These are phyloP conservation scores for Petrolisthes manimaculis DNA, from an alignment of 2,888 invertebrate genomes.

Conservation along the genomic window DNA sequence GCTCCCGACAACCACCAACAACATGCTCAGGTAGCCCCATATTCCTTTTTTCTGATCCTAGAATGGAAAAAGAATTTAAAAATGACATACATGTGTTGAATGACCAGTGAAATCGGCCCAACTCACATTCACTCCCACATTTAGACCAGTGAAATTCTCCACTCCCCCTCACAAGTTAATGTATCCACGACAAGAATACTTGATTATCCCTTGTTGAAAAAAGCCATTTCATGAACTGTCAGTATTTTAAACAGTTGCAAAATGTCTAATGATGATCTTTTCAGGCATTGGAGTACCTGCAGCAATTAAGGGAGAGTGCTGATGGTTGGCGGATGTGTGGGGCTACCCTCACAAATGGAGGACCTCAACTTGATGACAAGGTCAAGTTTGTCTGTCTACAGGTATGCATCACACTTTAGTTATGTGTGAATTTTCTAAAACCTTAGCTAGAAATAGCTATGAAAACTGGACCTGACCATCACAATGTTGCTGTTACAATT, in stretches of 20 bases:
- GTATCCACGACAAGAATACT: background rate
- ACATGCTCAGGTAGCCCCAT: conserved; percentile 21
- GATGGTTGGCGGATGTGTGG: conserved; percentile 62
- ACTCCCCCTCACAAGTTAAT: too few relatives aligned
- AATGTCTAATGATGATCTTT: background rate
- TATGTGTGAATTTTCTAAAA: too few relatives aligned
- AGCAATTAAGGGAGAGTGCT: conserved; percentile 47
- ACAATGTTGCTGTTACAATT: too few relatives aligned
- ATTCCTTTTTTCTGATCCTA: background rate
- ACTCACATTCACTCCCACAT: too few relatives aligned
- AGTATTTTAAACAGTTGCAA: too few relatives aligned
- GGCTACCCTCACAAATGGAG: conserved; percentile 47
- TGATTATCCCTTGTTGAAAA: background rate
- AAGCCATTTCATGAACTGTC: background rate
- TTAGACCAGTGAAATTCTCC: too few relatives aligned
- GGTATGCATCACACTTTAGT: conserved; percentile 6
- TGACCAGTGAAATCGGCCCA: too few relatives aligned
- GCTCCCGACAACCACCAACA: conserved; percentile 60
- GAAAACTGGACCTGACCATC: too few relatives aligned
- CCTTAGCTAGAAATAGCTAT: too few relatives aligned
- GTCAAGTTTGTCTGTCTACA: conserved; percentile 53
- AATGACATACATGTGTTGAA: too few relatives aligned
- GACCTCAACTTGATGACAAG: conserved; percentile 53
- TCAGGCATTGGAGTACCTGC: conserved; percentile 52
- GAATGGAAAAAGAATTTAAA: background rate